Base-by-base conservation (phyloP, 2,888 invertebrate species). In the Eupithecia dodoneata region DNA sequence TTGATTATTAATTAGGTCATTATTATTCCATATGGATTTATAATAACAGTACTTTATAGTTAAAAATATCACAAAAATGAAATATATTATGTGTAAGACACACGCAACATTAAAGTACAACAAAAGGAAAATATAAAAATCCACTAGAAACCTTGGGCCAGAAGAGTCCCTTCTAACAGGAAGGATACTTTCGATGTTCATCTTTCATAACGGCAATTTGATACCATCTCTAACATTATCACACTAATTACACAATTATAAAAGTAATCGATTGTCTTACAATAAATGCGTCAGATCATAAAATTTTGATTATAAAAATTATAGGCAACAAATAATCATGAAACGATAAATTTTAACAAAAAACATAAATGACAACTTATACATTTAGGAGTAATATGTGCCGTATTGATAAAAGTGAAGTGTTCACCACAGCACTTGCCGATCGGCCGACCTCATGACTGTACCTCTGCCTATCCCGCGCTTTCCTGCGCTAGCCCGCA, bases 21-120 rank as follows among this genome's bases (percentile, higher is more conserved):
- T 93, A 94, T 95, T 94, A 92, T 92, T 94, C 93, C 94, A 92
- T 90, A 90, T 92, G 95, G 94, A 94, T 95, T 95, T 94, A 94
- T 87, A 93, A 94, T 95, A 95, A 95, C 95, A 95, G 95, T 95
- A 95, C 93, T 94, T 95, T 95, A 95, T 95, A 95, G 95, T 95
- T 95, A 95, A 95, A 95, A 95, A 95, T 95, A 95, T 95, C 95
- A 95, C 95, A 95, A 95, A 93, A 95, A 95, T 94, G 95, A 95
- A 95, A 95, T 94, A 95, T 95, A 94, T 95, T 95, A 95, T 95
- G 95, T 95, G 95, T 95, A 94, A 95, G 95, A 94, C 95, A 95
- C 95, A 95, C 95, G 94, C 94, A 95, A 95, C 94, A 94, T 94
- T 94, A 94, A 92, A 95, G 94, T 94, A 95, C 94, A 95, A 95